phyloP scores from a whole-genome alignment of 2,888 invertebrate genomes.

The Carabus problematicus region DNA sequence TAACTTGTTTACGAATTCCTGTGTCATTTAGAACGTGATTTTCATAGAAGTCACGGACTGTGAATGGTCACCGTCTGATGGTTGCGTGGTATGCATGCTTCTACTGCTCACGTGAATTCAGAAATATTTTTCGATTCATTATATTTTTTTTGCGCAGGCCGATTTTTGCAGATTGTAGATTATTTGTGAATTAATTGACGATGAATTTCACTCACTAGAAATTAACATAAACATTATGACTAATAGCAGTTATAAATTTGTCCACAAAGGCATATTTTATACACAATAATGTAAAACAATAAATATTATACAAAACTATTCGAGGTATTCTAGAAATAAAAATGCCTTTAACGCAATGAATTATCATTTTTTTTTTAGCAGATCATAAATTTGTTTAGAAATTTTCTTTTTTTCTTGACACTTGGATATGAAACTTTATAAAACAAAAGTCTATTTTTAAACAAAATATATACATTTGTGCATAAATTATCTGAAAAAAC shows the following conservation, averaged over 20 bases:
- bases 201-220: no score
- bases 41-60: constrained; percentile 49
- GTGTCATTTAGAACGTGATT: constrained; percentile 43
- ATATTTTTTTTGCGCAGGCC: neutral
- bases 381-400: constrained; percentile 8
- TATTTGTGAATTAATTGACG: neutral
- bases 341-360: no score
- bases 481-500: constrained; percentile 17
- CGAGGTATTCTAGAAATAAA: no score
- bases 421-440: constrained; percentile 15
- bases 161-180: constrained; percentile 4
- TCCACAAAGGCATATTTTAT: no score
- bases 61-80: constrained; percentile 54
- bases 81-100: constrained; percentile 50
- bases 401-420: constrained; percentile 4
- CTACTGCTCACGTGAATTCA: constrained; percentile 22
- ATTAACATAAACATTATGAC: no score
- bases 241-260: no score
- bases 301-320: no score
- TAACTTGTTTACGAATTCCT: constrained; percentile 39
- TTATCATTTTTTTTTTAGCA: neutral
- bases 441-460: constrained; percentile 24
- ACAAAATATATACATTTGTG: constrained; percentile 19
- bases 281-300: no score
- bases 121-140: constrained; percentile 25